phyloP scores from a whole-genome alignment of 30 jellyfish, hydroid and myxozoan species.

The Aurelia coerulea region DNA sequence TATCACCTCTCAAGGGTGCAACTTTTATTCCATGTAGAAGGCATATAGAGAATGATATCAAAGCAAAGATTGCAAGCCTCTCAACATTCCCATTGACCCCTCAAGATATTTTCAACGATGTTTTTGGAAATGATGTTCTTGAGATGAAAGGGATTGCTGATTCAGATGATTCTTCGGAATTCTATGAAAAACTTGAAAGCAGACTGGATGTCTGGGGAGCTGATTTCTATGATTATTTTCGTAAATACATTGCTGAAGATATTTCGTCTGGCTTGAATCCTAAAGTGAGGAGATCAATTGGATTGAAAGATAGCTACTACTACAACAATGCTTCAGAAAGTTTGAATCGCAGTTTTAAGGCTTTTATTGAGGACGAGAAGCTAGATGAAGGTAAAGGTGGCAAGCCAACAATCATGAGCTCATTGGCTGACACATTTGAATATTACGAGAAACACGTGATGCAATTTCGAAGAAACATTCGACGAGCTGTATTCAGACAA shows the following conservation, averaged over 20 bases:
- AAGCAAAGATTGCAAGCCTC: not conserved
- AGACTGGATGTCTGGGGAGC: conserved; percentile 10
- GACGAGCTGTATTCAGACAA: conserved; percentile 10
- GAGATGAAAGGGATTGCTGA: not conserved
- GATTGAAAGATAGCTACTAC: not conserved
- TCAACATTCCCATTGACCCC: too few species aligned
- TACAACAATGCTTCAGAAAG: not conserved
- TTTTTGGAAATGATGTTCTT: too few species aligned
- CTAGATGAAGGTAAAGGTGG: conserved; percentile 5
- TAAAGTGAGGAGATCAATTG: conserved; percentile 11
- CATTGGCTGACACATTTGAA: conserved; percentile 14
- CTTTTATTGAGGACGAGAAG: not conserved
- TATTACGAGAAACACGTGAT: not conserved
- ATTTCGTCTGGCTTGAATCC: not conserved
- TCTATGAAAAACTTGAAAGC: conserved; percentile 4
- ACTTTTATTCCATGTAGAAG: conserved; percentile 6
- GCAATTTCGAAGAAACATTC: conserved; percentile 11
- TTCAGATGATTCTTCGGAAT: not conserved
- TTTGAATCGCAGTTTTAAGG: conserved; percentile 6
- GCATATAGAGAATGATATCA: not conserved
- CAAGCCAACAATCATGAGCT: conserved; percentile 1
- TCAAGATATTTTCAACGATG: too few species aligned
- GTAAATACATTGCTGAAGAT: conserved; percentile 7
- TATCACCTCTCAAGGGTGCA: conserved; percentile 13
- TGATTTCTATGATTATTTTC: not conserved